Evolutionary conservation across 2,113 vertebrate genomes (phyloP).

Genomic region (Otus sunia): DNA sequence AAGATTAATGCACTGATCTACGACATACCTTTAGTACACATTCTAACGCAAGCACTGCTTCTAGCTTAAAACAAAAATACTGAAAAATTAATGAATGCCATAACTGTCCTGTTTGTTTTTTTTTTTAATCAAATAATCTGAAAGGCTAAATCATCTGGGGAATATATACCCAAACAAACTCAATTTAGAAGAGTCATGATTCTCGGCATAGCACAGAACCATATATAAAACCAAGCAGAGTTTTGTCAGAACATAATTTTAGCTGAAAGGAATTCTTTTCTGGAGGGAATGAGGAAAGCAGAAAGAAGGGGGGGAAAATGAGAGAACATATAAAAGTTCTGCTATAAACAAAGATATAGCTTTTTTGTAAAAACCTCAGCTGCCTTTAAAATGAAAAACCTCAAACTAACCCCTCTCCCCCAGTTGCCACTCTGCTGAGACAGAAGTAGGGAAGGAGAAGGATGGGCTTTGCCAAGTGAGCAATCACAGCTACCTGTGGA

Average conservation of each 20-base stretch:
- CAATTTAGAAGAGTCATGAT: neutral
- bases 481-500: neutral
- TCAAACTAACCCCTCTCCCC: conserved; percentile 53
- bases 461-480: conserved; percentile 12
- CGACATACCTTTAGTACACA: neutral
- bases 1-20: neutral
- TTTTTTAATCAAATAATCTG: neutral
- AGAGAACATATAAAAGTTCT: conserved; percentile 62
- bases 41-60: conserved; percentile 1
- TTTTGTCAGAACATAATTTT: conserved; percentile 13
- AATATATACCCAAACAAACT: neutral
- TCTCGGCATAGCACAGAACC: conserved; percentile 39
- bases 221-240: neutral
- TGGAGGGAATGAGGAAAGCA: conserved; percentile 30
- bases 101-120: neutral
- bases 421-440: conserved; percentile 13
- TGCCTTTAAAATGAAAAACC: conserved; percentile 74
- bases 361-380: conserved; percentile 71
- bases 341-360: conserved; percentile 66
- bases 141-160: neutral
- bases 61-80: conserved; percentile 6
- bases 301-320: neutral
- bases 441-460: conserved; percentile 28
- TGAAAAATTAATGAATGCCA: neutral
- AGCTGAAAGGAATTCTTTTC: neutral